Evolutionary conservation across 1,140 invertebrate genomes (phyloP), one percentile per base, ranked within the genome.

Genomic region (Eueides isabella): DNA sequence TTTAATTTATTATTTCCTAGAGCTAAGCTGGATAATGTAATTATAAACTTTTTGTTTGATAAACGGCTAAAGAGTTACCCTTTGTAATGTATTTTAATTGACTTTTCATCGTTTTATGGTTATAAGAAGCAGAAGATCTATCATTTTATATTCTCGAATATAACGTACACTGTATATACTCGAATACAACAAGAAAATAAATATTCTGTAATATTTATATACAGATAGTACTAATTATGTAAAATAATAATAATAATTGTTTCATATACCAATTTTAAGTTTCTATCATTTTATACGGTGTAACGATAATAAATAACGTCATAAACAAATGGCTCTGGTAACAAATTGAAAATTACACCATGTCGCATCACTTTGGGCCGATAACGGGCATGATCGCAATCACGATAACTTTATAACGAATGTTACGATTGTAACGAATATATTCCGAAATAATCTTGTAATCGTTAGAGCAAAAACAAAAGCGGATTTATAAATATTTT

Each of bases 361-460:
- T 78, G 73, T 38, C 68, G 61, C 80, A 75, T 67, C 72, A 71
- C 76, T 63, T 63, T 71, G 68, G 55, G 73, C 70, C 75, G 79
- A 76, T 86, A 88, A 88, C 86, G 86, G 86, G 72, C 61, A 61
- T 71, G 75, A 74, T 72, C 67, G 74, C 72, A 80, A 85, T 79
- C 84, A 86, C 81, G 83, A 75, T 73, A 76, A 38, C 72, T 38
- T n/a, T n/a, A n/a, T n/a, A n/a, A n/a, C n/a, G n/a, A n/a, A n/a
- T n/a, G n/a, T n/a, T n/a, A n/a, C n/a, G 72, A 83, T 84, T 83
- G 82, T 82, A 80, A 83, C 71, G 72, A 76, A 80, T 73, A 38
- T 26, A 29, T 35, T 61, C 26, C 29, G 35, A 67, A 72, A 55
- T 55, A 55, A 55, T 44, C 7, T 44, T 19, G 7, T 5, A 19